These are phyloP conservation scores for Lomographa bimaculata DNA, from an alignment of 2,888 invertebrate species.

Conservation along the genomic window DNA sequence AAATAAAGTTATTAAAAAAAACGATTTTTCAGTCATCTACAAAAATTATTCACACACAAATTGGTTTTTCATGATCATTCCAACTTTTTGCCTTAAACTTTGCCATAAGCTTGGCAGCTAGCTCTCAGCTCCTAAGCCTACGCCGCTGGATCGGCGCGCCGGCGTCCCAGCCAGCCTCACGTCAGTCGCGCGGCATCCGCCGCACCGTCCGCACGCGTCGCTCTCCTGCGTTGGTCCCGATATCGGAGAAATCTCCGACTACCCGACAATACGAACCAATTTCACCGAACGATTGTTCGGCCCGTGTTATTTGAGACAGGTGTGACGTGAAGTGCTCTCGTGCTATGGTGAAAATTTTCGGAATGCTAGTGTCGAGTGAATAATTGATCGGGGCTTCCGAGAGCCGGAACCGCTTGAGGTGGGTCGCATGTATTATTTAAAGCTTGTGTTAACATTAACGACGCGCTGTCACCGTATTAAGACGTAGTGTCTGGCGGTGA, in stretches of 20 bases:
- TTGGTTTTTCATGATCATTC: too few species aligned
- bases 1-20: too few species aligned
- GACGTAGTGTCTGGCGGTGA: conserved; percentile 22
- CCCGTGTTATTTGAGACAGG: conserved; percentile 29
- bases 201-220: conserved; percentile 40
- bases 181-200: conserved; percentile 63
- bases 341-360: conserved; percentile 42
- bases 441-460: conserved; percentile 23
- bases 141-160: too few species aligned
- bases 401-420: conserved; percentile 67
- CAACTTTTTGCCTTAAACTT: too few species aligned
- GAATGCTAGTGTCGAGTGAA: conserved; percentile 54
- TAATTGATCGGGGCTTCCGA: conserved; percentile 53
- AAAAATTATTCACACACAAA: too few species aligned
- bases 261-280: conserved; percentile 19
- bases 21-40: too few species aligned
- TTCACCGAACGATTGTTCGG: conserved; percentile 7
- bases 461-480: conserved; percentile 27
- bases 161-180: conserved; percentile 23
- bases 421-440: conserved; percentile 47
- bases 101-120: too few species aligned
- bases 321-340: conserved; percentile 48
- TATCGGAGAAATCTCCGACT: conserved; percentile 20
- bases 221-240: conserved; percentile 3
- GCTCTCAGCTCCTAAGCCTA: too few species aligned